Conservation (phyloP, 2,888 invertebrate species). For the Euphydryas editha region DNA sequence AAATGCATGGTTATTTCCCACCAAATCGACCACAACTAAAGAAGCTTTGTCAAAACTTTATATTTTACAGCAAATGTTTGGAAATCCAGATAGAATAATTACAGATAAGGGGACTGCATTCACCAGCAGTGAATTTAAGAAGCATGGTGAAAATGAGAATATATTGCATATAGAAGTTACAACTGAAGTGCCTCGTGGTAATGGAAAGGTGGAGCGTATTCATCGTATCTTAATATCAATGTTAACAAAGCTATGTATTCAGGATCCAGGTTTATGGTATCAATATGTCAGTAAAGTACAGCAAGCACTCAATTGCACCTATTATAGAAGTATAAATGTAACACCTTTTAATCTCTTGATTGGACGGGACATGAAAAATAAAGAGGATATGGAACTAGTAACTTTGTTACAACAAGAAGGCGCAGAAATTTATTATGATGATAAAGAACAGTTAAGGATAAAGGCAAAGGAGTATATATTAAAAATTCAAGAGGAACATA, state of each 20-base stretch:
- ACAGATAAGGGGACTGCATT: constrained; percentile 58
- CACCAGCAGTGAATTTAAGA: no score
- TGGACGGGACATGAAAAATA: constrained; percentile 37
- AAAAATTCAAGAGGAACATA: constrained; percentile 41
- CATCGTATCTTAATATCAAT: constrained; percentile 28
- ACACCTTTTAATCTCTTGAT: constrained; percentile 43
- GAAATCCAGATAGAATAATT: constrained; percentile 54
- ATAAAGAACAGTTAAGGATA: constrained; percentile 47
- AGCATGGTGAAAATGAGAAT: no score
- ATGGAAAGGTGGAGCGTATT: constrained; percentile 51
- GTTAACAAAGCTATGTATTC: constrained; percentile 33
- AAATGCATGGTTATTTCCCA: constrained; percentile 57
- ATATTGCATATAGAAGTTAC: no score
- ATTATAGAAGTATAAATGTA: constrained; percentile 37
- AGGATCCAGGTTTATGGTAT: constrained; percentile 28
- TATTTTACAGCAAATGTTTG: constrained; percentile 50
- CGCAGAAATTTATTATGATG: constrained; percentile 44
- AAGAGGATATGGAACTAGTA: constrained; percentile 41
- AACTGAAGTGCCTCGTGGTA: constrained; percentile 53
- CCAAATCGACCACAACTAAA: constrained; percentile 47
- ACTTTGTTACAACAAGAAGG: constrained; percentile 46
- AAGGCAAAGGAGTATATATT: constrained; percentile 12
- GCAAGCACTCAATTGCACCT: constrained; percentile 41
- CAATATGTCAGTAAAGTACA: constrained; percentile 39
- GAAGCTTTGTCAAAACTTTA: constrained; percentile 51